Evolutionary conservation across 2,888 invertebrate genomes (phyloP), one percentile per base, ranked within the genome.

Genomic region (Nineta flava): DNA sequence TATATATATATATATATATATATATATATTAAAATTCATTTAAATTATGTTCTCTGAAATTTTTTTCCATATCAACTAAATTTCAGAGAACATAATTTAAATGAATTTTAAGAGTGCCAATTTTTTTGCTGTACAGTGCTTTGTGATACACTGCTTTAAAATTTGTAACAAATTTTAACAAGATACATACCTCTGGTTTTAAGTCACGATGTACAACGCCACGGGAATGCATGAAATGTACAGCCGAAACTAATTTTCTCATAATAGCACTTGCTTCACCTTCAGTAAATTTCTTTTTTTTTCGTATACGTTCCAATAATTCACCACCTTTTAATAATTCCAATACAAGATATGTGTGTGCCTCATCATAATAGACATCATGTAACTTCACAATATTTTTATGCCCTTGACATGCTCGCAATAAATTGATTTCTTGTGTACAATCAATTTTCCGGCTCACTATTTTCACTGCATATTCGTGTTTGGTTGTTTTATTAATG

Each of bases 181-280:
- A n/a, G n/a, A n/a, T 9, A 32, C 38, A 57, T 57, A 83, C 87
- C 77, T 94, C 96, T 0, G 95, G 95, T 66, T 96, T 97, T 13
- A 97, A 73, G 66, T 96, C 96, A 31, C 95, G 71, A 64, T 97
- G 96, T 49, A 92, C 93, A 43, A 93, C 83, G 13, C 85, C 79
- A 49, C 81, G 72, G 17, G 75, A 71, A 69, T 95, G 95, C 78
- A 96, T 83, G 65, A 83, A 90, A 31, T 77, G 70, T 16, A 95
- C 82, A 46, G 92, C 94, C 13, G 81, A 74, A 1, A 88, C 85
- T 42, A 96, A 71, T 64, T 92, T 87, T 32, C 76, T 69, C 70
- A 94, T 80, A 50, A 96, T 79, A 9, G 73, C 70, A n/a, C 84
- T 77, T 6, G 94, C 92, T 56, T 79, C 75, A 0, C 73, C 65